Evolutionary conservation across 2,113 vertebrate species (phyloP).

Genomic region (Centropus unirufus): DNA sequence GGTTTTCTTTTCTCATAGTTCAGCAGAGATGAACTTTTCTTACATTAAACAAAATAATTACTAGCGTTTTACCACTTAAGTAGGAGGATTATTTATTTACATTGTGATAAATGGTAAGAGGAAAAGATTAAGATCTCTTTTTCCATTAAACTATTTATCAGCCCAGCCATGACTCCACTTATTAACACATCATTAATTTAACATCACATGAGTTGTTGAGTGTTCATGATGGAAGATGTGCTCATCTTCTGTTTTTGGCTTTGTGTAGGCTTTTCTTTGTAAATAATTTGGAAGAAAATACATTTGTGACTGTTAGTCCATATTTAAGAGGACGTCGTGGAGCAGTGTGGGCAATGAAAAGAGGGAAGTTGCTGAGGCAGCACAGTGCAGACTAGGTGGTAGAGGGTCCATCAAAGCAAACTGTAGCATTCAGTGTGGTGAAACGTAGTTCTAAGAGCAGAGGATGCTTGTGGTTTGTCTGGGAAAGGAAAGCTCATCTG

Average conservation of each 20-base stretch:
- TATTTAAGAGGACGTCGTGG: neutral
- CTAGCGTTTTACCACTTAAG: neutral
- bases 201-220: conserved; percentile 40
- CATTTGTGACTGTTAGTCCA: neutral
- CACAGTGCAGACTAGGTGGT: neutral
- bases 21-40: neutral
- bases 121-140: conserved; percentile 29
- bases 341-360: neutral
- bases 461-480: neutral
- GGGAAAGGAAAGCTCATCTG: neutral
- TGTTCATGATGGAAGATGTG: neutral
- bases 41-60: neutral
- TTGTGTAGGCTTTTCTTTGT: neutral
- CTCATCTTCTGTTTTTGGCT: neutral
- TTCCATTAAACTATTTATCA: conserved; percentile 47
- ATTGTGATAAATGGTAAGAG: neutral
- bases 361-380: neutral
- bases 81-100: conserved; percentile 36
- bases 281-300: neutral
- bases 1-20: neutral
- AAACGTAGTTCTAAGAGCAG: neutral
- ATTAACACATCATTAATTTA: conserved; percentile 58
- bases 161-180: conserved; percentile 11
- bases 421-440: neutral
- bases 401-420: neutral